Conservation (phyloP, 2,113 vertebrate genomes). For the Tylochromis polylepis region DNA sequence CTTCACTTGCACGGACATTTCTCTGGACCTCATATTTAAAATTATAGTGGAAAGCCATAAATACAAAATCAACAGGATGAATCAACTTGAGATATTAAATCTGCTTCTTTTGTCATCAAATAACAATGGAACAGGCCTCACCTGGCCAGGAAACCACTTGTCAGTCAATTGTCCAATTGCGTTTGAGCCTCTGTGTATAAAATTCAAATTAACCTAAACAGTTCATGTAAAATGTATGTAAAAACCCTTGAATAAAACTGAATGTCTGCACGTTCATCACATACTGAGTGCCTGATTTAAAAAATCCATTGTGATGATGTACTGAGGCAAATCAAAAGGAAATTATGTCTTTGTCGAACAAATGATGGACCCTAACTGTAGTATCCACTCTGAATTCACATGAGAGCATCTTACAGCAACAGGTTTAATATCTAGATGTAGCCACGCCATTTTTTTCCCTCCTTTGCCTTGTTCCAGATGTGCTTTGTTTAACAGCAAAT, state of each 20-base stretch:
- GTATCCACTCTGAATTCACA: slow-evolving; percentile 2
- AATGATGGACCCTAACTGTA: not conserved
- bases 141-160: not conserved
- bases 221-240: not conserved
- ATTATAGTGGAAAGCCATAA: not conserved
- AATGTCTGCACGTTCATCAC: not conserved
- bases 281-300: not conserved
- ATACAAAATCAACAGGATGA: not conserved
- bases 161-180: not conserved
- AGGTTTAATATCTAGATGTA: slow-evolving; percentile 11
- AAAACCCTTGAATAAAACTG: not conserved
- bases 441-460: not conserved
- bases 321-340: not conserved
- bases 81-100: too few relatives aligned
- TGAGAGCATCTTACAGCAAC: slow-evolving; percentile 18
- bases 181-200: not conserved
- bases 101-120: not conserved
- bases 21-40: not conserved
- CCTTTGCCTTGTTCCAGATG: slow-evolving; percentile 57
- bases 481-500: slow-evolving; percentile 20
- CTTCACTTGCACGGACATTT: not conserved
- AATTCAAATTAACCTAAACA: not conserved
- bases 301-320: not conserved
- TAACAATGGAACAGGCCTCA: not conserved
- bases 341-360: not conserved